Evolutionary conservation across 1,140 invertebrate genomes (phyloP).

Genomic region (Asobara japonica): DNA sequence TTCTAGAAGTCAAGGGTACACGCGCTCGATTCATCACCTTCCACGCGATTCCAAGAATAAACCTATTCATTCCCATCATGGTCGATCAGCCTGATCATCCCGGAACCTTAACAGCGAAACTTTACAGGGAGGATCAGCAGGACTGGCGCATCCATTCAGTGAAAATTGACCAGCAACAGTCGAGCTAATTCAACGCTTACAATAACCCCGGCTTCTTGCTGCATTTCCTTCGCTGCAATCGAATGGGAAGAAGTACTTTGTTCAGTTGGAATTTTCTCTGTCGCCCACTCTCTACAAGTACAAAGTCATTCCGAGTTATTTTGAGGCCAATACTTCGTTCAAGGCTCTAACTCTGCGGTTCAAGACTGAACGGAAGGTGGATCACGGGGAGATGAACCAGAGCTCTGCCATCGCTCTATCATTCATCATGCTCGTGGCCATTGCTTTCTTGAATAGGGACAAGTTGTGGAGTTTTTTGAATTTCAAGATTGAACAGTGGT

Average conservation of each 20-base stretch:
- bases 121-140: slow-evolving; percentile 75
- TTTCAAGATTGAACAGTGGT: slow-evolving; percentile 60
- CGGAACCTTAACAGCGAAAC: slow-evolving; percentile 75
- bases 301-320: slow-evolving; percentile 70
- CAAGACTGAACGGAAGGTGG: slow-evolving; percentile 73
- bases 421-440: slow-evolving; percentile 72
- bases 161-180: slow-evolving; percentile 67
- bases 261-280: slow-evolving; percentile 79
- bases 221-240: slow-evolving; percentile 71
- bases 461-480: slow-evolving; percentile 69
- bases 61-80: slow-evolving; percentile 78
- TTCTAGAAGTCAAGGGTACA: no score
- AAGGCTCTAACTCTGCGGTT: slow-evolving; percentile 77
- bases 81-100: slow-evolving; percentile 78
- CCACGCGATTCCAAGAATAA: slow-evolving; percentile 77
- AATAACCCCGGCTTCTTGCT: slow-evolving; percentile 73
- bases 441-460: slow-evolving; percentile 76
- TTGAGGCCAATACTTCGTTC: slow-evolving; percentile 78
- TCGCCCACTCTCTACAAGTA: slow-evolving; percentile 71
- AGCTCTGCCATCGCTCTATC: slow-evolving; percentile 82
- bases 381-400: slow-evolving; percentile 85
- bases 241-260: slow-evolving; percentile 76
- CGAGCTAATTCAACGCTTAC: slow-evolving; percentile 63
- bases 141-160: slow-evolving; percentile 77
- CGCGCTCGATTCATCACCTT: slow-evolving; percentile 84